Conservation (phyloP, 2,797 vertebrate species). For the Acanthis flammea region DNA sequence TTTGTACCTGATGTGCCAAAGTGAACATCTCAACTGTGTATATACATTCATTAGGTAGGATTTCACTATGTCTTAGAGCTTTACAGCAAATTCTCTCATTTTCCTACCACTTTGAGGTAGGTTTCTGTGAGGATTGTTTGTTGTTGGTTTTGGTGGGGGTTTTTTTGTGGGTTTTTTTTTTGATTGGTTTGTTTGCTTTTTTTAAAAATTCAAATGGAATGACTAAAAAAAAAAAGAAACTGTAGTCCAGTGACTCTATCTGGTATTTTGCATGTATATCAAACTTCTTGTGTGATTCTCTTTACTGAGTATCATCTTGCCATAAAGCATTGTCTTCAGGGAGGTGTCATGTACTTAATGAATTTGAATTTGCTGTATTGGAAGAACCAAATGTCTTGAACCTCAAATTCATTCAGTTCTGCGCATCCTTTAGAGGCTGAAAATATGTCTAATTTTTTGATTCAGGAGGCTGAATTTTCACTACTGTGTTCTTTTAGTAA, state of each 20-base stretch:
- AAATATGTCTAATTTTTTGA: background rate
- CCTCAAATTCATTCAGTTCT: background rate
- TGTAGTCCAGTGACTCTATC: background rate
- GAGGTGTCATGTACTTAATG: background rate
- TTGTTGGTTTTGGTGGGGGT: background rate
- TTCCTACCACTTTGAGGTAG: background rate
- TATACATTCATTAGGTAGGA: background rate
- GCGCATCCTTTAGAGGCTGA: background rate
- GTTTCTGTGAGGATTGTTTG: background rate
- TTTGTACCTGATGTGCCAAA: background rate
- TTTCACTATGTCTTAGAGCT: background rate
- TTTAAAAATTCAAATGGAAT: background rate
- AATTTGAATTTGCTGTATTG: background rate
- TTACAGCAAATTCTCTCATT: background rate
- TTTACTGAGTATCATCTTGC: background rate
- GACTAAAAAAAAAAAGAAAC: background rate
- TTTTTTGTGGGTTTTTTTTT: background rate
- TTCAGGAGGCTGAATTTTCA: background rate
- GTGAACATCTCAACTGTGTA: rapidly evolving
- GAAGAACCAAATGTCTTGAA: background rate
- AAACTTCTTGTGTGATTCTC: background rate
- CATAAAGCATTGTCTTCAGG: background rate
- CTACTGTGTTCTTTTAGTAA: background rate
- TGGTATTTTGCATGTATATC: background rate
- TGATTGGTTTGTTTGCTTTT: background rate